Evolutionary conservation across 2,113 vertebrate species (phyloP).

Genomic region (Gnathonemus longibarbis): DNA sequence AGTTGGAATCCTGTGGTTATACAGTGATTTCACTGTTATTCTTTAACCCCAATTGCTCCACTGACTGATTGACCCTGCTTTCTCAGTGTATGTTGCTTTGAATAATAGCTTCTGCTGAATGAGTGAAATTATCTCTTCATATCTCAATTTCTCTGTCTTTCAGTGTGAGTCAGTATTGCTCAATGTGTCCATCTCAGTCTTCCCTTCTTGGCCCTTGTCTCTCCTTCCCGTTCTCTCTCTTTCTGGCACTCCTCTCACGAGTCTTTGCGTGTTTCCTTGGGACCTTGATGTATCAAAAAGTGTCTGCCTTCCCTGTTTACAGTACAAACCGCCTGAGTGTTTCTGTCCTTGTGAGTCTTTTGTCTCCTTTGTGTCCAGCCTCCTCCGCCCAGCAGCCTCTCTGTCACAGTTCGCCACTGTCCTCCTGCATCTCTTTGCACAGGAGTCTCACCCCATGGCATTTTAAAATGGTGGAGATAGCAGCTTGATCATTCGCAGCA

Average conservation of each 20-base stretch:
- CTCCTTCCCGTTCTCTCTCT: not conserved
- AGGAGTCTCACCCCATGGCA: not conserved
- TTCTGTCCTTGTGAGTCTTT: not conserved
- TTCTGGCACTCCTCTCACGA: not conserved
- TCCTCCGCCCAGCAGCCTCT: not conserved
- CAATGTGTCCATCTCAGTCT: not conserved
- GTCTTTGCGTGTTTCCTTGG: not conserved
- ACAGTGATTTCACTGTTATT: not conserved
- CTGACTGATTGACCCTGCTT: not conserved
- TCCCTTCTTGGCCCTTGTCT: not conserved
- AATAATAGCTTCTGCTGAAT: not conserved
- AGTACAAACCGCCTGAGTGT: not conserved
- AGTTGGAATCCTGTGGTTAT: not conserved
- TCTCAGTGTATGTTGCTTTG: not conserved
- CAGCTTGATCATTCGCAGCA: not conserved
- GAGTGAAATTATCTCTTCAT: not conserved
- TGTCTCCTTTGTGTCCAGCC: not conserved
- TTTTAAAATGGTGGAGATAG: not conserved
- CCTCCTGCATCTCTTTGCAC: not conserved
- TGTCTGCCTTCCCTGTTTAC: not conserved
- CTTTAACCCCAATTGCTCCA: not conserved
- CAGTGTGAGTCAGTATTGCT: not conserved
- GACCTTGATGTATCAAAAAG: not conserved
- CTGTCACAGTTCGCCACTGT: not conserved
- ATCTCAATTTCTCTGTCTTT: not conserved